Evolutionary conservation across 2,888 invertebrate genomes (phyloP).

Genomic region (Aphodius granarius): DNA sequence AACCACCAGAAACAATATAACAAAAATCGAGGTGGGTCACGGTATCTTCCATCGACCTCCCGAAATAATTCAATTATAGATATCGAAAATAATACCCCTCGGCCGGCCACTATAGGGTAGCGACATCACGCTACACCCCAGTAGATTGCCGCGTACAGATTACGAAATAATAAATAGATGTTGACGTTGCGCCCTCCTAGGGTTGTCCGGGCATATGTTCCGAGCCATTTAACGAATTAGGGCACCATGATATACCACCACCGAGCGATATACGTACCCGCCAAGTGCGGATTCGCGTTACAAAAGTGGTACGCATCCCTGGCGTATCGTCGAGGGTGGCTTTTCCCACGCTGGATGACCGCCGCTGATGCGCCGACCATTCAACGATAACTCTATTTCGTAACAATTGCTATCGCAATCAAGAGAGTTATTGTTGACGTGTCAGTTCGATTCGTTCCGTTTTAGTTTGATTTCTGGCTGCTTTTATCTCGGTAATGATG

Average conservation of each 20-base stretch:
- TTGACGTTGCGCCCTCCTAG: slow-evolving; percentile 32
- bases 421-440: not conserved
- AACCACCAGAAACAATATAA: not conserved
- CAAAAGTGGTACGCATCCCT: not conserved
- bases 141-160: slow-evolving; percentile 7
- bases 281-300: not conserved
- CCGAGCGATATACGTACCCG: slow-evolving; percentile 30
- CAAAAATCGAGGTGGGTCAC: slow-evolving; percentile 22
- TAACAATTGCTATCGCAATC: not conserved
- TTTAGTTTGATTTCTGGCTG: not conserved
- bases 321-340: not conserved
- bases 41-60: slow-evolving; percentile 20
- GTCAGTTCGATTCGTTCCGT: not conserved
- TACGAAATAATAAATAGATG: slow-evolving; percentile 35
- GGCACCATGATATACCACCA: slow-evolving; percentile 51
- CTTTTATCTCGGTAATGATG: not conserved
- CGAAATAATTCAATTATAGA: not conserved
- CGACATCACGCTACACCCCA: not conserved
- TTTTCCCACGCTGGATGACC: not conserved
- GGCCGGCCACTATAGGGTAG: not conserved
- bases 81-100: not conserved
- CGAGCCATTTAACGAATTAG: slow-evolving; percentile 55
- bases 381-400: not conserved
- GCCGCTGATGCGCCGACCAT: too few relatives aligned
- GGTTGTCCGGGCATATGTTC: slow-evolving; percentile 49